Percentiles rank a stretch among this genome's conserved stretches.
Conservation (phyloP, 2,113 vertebrate genomes). For the Pyrgilauda ruficollis region DNA sequence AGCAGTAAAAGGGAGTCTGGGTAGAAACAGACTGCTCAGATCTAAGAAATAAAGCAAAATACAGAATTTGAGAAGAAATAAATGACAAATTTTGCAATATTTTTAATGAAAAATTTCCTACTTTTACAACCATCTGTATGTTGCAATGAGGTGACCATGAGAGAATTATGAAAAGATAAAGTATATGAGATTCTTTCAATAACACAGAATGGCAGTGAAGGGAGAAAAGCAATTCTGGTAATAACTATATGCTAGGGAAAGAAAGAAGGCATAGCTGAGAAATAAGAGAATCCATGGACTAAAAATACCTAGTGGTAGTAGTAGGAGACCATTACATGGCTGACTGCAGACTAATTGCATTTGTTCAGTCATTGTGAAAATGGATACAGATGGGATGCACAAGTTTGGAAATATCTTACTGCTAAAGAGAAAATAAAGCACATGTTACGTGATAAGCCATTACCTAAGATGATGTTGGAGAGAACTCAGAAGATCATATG, state of each 20-base stretch:
- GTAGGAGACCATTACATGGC: constrained; percentile 75
- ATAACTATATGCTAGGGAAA: constrained; percentile 1
- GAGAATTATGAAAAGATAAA: background rate
- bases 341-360: constrained; percentile 79
- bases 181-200: background rate
- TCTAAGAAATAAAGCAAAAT: background rate
- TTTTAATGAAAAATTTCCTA: background rate
- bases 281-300: constrained; percentile 24
- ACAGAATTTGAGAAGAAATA: background rate
- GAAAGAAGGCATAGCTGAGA: constrained; percentile 21
- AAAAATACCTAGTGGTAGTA: constrained; percentile 60
- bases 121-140: background rate
- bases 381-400: constrained; percentile 70
- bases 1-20: background rate
- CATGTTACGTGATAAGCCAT: constrained; percentile 40
- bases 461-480: constrained; percentile 35
- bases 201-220: background rate
- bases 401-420: constrained; percentile 65
- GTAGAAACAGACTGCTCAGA: background rate
- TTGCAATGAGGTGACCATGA: background rate
- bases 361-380: constrained; percentile 76
- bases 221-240: constrained; percentile 13
- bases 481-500: constrained; percentile 47
- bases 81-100: background rate
- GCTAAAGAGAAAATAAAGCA: constrained; percentile 68